These are phyloP conservation scores for Rhagoletis zephyria DNA, from an alignment of 1,140 invertebrate species.

Conservation along the genomic window DNA sequence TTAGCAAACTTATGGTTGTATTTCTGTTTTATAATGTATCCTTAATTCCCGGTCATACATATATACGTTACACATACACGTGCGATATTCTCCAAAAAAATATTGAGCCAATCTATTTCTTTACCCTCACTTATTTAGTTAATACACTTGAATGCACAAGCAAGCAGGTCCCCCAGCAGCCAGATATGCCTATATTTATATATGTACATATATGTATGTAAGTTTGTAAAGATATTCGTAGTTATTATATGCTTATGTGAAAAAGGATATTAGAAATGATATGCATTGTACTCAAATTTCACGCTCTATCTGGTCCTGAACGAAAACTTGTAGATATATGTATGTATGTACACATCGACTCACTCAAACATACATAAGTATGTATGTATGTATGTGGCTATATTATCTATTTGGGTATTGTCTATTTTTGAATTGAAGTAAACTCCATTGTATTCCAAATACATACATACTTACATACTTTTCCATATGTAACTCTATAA, in stretches of 20 bases:
- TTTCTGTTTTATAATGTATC: too few relatives aligned
- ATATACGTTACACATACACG: too few relatives aligned
- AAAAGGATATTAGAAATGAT: neutral
- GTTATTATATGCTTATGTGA: neutral
- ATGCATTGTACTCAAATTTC: constrained; percentile 15
- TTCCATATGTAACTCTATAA: neutral
- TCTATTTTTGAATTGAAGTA: neutral
- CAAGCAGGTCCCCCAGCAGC: neutral
- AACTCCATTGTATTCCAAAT: neutral
- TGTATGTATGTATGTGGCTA: neutral
- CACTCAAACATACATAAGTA: neutral
- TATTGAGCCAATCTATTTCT: neutral
- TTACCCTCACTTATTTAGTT: neutral
- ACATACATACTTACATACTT: neutral
- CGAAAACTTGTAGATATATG: neutral
- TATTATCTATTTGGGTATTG: constrained; percentile 3
- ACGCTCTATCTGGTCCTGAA: neutral
- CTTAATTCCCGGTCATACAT: too few relatives aligned
- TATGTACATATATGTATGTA: neutral
- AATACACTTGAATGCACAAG: neutral
- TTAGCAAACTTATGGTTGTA: too few relatives aligned
- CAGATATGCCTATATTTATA: too few relatives aligned
- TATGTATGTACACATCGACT: neutral
- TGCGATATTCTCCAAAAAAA: too few relatives aligned
- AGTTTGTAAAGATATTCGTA: too few relatives aligned